These are phyloP conservation scores for Neoaliturus tenellus DNA, from an alignment of 2,888 invertebrate genomes.

Conservation along the genomic window DNA sequence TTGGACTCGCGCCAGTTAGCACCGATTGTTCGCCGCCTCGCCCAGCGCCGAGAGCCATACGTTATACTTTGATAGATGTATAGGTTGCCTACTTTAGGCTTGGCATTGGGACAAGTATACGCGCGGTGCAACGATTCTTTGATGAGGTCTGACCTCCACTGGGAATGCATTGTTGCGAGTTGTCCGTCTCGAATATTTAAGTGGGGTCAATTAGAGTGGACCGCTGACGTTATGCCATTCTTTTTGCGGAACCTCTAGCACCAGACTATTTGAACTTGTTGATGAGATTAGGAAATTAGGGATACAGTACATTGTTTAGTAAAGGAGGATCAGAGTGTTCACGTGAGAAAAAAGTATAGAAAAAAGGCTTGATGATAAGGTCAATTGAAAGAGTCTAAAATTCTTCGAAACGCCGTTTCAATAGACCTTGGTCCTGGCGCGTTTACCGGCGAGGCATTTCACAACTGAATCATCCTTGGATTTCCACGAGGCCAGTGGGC, in stretches of 20 bases:
- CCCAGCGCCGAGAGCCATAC: not conserved
- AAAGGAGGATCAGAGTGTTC: no score
- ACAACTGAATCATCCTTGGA: slow-evolving; percentile 29
- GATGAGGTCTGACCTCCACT: not conserved
- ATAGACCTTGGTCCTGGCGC: not conserved
- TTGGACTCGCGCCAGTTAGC: not conserved
- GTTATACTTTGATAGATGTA: slow-evolving; percentile 18
- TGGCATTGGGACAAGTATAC: not conserved
- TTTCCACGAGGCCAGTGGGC: slow-evolving; percentile 22
- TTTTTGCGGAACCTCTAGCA: no score
- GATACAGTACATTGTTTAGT: no score
- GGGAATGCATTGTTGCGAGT: not conserved
- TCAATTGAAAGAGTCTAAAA: no score
- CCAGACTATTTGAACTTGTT: no score
- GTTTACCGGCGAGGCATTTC: not conserved
- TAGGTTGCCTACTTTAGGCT: not conserved
- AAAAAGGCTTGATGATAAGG: no score
- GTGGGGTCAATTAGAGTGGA: no score
- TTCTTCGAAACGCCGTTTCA: no score
- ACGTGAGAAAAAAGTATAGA: no score
- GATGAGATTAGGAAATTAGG: no score
- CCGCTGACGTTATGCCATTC: no score
- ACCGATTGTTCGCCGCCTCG: slow-evolving; percentile 24
- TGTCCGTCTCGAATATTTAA: not conserved
- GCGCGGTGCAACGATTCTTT: slow-evolving; percentile 9